These are phyloP conservation scores for Vulpes lagopus DNA, from an alignment of 2,113 vertebrate genomes.

Conservation along the genomic window DNA sequence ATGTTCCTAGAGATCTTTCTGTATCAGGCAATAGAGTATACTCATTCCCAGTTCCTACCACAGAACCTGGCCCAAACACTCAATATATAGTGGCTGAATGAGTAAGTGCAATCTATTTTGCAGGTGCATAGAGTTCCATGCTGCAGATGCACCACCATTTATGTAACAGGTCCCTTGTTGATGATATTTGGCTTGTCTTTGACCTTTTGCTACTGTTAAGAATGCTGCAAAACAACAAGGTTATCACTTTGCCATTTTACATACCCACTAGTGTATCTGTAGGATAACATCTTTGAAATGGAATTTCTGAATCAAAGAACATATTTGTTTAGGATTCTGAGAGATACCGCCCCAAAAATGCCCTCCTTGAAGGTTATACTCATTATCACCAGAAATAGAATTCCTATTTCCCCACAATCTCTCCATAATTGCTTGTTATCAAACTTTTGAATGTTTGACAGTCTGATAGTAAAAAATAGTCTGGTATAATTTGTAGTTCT, in stretches of 20 bases:
- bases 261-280: not conserved
- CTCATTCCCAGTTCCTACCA: not conserved
- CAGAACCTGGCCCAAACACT: not conserved
- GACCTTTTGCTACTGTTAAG: conserved; percentile 8
- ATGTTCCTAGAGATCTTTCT: conserved; percentile 9
- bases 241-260: not conserved
- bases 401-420: not conserved
- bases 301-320: conserved; percentile 23
- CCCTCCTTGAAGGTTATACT: not conserved
- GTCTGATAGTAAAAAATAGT: not conserved
- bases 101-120: not conserved
- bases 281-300: not conserved
- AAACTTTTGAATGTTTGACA: conserved; percentile 41
- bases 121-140: not conserved
- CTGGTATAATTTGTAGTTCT: not conserved
- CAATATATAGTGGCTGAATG: not conserved
- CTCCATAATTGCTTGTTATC: not conserved
- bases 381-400: not conserved
- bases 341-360: not conserved
- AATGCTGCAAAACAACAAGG: not conserved
- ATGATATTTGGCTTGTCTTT: not conserved
- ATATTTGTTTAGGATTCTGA: not conserved
- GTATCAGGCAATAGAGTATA: not conserved
- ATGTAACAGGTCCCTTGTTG: not conserved
- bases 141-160: not conserved